phyloP scores from a whole-genome alignment of 2,888 invertebrate species.

The Tetragnatha montana region DNA sequence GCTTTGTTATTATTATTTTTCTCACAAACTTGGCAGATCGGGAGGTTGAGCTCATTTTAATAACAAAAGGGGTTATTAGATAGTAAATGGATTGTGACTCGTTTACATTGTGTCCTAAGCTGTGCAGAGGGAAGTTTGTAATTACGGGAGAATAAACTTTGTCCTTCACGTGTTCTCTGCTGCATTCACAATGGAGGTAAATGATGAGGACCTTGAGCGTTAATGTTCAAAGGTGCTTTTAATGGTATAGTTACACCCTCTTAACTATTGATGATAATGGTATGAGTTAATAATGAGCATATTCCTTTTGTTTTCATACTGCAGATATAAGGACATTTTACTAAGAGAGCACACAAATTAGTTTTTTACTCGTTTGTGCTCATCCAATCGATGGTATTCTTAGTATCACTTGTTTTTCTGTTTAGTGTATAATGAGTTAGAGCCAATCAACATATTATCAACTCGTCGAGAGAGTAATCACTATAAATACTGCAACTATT shows the following conservation, averaged over 20 bases:
- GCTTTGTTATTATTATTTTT: not conserved
- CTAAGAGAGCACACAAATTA: too few relatives aligned
- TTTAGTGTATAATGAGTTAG: too few relatives aligned
- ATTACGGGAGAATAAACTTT: not conserved
- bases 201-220: not conserved
- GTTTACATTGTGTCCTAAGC: not conserved
- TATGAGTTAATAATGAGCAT: not conserved
- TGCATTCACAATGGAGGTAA: not conserved
- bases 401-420: too few relatives aligned
- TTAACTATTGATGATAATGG: not conserved
- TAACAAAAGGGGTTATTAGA: not conserved
- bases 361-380: too few relatives aligned
- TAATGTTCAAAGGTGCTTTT: not conserved
- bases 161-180: not conserved
- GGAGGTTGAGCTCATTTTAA: not conserved
- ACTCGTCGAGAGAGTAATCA: too few relatives aligned
- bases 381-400: too few relatives aligned
- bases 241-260: not conserved
- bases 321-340: too few relatives aligned
- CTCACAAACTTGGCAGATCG: not conserved
- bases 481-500: too few relatives aligned
- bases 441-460: too few relatives aligned
- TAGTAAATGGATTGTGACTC: not conserved
- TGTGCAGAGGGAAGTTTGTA: not conserved
- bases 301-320: not conserved